These are phyloP conservation scores for Diceros bicornis DNA, from an alignment of 2,797 vertebrate genomes.

Conservation along the genomic window DNA sequence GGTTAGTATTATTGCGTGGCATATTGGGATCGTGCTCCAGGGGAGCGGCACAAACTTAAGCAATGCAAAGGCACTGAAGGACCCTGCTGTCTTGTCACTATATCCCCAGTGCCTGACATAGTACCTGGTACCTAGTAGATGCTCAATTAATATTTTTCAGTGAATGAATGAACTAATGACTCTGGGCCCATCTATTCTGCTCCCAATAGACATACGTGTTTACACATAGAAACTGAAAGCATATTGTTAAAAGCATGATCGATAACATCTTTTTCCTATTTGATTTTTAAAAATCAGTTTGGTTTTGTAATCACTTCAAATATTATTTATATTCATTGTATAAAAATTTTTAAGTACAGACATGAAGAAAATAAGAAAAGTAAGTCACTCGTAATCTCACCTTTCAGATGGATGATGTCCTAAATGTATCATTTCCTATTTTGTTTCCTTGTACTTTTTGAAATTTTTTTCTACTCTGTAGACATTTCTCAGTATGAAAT, in stretches of 20 bases:
- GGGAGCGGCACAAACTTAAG: not conserved
- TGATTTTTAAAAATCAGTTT: not conserved
- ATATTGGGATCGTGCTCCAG: not conserved
- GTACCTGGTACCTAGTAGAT: not conserved
- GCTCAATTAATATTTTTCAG: not conserved
- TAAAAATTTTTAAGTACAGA: not conserved
- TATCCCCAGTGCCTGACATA: not conserved
- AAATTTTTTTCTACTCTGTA: not conserved
- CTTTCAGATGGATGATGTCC: not conserved
- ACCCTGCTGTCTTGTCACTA: not conserved
- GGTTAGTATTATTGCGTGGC: not conserved
- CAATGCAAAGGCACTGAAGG: not conserved
- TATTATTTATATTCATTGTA: conserved; percentile 14
- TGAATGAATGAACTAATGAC: conserved; percentile 9
- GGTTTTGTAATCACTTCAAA: not conserved
- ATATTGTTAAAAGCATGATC: not conserved
- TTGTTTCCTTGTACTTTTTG: not conserved
- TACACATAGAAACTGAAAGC: not conserved
- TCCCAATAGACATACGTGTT: not conserved
- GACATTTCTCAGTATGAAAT: conserved; percentile 16
- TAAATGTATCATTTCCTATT: conserved; percentile 11
- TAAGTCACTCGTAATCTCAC: not conserved
- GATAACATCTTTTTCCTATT: not conserved
- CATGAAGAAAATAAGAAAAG: not conserved
- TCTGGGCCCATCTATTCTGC: not conserved